Evolutionary conservation across 1,140 invertebrate species (phyloP).

Genomic region (Meloidogyne chitwoodi): DNA sequence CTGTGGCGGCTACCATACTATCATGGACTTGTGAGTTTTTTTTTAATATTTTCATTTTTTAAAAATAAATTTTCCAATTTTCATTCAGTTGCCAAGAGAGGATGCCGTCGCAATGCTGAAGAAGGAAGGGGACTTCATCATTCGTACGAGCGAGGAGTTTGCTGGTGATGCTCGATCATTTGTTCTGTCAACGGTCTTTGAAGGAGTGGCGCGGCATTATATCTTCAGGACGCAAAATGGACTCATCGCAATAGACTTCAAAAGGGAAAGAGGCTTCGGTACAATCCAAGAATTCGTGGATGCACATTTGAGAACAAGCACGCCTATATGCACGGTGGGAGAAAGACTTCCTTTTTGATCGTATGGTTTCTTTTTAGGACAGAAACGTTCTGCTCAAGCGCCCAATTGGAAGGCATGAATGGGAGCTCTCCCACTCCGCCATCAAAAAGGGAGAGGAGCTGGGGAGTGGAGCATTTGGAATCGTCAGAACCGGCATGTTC

Average conservation of each 20-base stretch:
- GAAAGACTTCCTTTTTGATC: neutral
- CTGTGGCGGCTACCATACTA: constrained; percentile 9
- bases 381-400: neutral
- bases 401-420: neutral
- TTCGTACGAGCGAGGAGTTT: constrained; percentile 33
- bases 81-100: constrained; percentile 30
- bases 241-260: neutral
- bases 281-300: neutral
- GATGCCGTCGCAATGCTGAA: constrained; percentile 38
- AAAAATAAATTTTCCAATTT: neutral
- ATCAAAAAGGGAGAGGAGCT: neutral
- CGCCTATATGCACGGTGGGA: neutral
- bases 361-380: neutral
- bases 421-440: neutral
- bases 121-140: constrained; percentile 36
- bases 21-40: constrained; percentile 2
- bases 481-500: neutral
- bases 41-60: neutral
- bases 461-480: neutral
- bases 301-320: neutral
- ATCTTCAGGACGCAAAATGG: neutral
- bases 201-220: neutral
- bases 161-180: neutral
- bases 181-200: neutral
- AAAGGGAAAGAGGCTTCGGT: neutral